These are phyloP conservation scores for Oxytorus armatus DNA, from an alignment of 2,888 invertebrate genomes.

Conservation along the genomic window DNA sequence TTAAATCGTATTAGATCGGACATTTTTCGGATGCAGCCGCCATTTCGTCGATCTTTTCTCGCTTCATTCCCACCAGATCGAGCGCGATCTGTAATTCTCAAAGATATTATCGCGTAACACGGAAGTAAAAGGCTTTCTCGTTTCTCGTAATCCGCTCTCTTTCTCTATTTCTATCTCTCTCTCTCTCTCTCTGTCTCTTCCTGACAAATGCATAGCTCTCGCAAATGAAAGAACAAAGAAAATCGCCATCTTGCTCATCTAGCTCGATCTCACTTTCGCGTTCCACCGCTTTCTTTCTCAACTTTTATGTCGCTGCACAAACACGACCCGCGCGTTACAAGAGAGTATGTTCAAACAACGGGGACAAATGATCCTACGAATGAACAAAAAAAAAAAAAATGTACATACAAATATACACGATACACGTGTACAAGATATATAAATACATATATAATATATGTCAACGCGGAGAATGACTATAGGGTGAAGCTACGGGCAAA, in stretches of 20 bases:
- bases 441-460: constrained; percentile 24
- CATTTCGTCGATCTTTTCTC: background rate
- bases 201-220: background rate
- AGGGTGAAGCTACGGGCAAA: constrained; percentile 69
- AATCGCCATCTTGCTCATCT: constrained; percentile 24
- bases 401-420: background rate
- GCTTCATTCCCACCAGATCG: background rate
- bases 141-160: constrained; percentile 55
- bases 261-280: constrained; percentile 23
- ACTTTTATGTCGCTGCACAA: constrained; percentile 52
- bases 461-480: constrained; percentile 70
- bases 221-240: constrained; percentile 25
- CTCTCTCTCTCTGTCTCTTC: background rate
- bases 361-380: constrained; percentile 59
- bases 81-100: too few relatives aligned
- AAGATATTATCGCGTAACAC: background rate
- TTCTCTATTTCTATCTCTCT: background rate
- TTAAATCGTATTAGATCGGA: too few relatives aligned
- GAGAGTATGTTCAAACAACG: constrained; percentile 63
- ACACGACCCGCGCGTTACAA: constrained; percentile 47
- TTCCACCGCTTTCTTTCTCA: constrained; percentile 35
- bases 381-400: constrained; percentile 44
- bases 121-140: background rate
- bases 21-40: too few relatives aligned
- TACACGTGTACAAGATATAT: constrained; percentile 11